Evolutionary conservation across 2,113 vertebrate genomes (phyloP).

Genomic region (Odontophorus gujanensis): DNA sequence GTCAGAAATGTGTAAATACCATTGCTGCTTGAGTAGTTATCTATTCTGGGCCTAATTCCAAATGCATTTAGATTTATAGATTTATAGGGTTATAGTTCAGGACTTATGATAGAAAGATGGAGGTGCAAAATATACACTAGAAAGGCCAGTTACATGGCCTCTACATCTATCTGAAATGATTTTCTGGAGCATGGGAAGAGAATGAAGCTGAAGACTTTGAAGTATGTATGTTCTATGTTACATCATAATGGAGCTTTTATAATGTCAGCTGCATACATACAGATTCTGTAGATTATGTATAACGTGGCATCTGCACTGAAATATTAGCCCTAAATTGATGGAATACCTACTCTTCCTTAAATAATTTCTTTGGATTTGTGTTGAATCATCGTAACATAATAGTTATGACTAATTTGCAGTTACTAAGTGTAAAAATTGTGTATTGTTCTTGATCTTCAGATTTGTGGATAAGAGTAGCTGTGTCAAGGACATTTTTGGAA

Average conservation of each 20-base stretch:
- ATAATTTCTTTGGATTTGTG: constrained; percentile 29
- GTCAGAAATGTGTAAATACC: constrained; percentile 16
- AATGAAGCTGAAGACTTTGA: not conserved
- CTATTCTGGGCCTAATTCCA: constrained; percentile 39
- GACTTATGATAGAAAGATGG: not conserved
- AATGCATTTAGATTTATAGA: not conserved
- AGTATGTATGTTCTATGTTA: not conserved
- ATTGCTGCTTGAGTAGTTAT: not conserved
- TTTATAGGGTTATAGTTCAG: not conserved
- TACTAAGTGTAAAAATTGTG: not conserved
- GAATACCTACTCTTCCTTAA: not conserved
- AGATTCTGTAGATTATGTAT: not conserved
- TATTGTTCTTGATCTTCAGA: not conserved
- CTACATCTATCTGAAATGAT: not conserved
- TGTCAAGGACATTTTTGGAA: not conserved
- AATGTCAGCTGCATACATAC: not conserved
- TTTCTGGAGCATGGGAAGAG: not conserved
- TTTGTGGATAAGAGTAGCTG: not conserved
- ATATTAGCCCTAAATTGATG: constrained; percentile 9
- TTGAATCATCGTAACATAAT: not conserved
- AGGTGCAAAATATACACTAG: not conserved
- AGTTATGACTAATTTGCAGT: not conserved
- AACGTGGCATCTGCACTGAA: not conserved
- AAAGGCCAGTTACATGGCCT: not conserved
- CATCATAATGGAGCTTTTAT: not conserved